Evolutionary conservation across 2,113 vertebrate species (phyloP).

Genomic region (Ceyx cyanopectus): DNA sequence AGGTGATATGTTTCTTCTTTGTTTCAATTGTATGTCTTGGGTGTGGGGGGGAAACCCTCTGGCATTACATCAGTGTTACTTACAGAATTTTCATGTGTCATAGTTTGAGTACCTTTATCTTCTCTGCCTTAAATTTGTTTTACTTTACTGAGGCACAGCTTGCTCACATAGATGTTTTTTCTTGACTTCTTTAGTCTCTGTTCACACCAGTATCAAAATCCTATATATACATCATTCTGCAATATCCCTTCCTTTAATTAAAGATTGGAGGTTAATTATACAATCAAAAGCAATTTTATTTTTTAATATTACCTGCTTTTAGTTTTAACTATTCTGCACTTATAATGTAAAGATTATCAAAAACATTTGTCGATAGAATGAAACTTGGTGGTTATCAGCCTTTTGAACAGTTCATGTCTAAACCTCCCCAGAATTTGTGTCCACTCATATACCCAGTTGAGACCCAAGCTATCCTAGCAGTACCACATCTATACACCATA

Average conservation of each 20-base stretch:
- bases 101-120: not conserved
- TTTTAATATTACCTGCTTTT: not conserved
- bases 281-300: not conserved
- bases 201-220: not conserved
- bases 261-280: not conserved
- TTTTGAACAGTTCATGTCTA: too few species aligned
- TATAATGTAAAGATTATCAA: too few species aligned
- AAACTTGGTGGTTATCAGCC: too few species aligned
- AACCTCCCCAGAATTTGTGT: too few species aligned
- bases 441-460: too few species aligned
- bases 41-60: not conserved
- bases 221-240: not conserved
- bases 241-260: not conserved
- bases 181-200: not conserved
- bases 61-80: not conserved
- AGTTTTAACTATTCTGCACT: conserved; percentile 24
- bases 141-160: not conserved
- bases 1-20: not conserved
- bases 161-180: not conserved
- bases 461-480: too few species aligned
- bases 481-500: too few species aligned
- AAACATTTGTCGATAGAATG: too few species aligned
- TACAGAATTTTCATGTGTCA: not conserved
- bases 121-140: not conserved
- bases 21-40: not conserved